Percentiles rank a stretch among this genome's conserved stretches.
Evolutionary conservation across 2,888 invertebrate species (phyloP).

Genomic region (Eristalinus aeneus): DNA sequence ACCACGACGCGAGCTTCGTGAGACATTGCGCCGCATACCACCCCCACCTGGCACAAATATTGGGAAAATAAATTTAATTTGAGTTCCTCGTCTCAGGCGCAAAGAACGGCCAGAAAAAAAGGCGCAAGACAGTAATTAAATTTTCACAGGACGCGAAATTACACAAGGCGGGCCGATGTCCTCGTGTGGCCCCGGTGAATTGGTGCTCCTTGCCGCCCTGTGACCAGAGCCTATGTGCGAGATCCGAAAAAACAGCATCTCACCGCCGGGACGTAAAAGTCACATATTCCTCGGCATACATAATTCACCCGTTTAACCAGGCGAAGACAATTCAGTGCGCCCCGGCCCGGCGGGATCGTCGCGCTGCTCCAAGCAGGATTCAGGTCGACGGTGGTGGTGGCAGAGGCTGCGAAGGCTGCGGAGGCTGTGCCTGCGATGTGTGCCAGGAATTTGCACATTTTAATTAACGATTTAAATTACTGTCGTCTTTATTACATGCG

Average conservation of each 20-base stretch:
- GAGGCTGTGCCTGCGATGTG: slow-evolving; percentile 38
- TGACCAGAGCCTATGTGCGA: slow-evolving; percentile 37
- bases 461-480: slow-evolving; percentile 73
- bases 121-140: slow-evolving; percentile 66
- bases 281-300: slow-evolving; percentile 60
- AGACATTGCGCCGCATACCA: slow-evolving; percentile 15
- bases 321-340: slow-evolving; percentile 68
- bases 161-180: slow-evolving; percentile 30
- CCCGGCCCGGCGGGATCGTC: neutral
- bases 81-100: slow-evolving; percentile 46
- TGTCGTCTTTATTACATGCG: slow-evolving; percentile 68
- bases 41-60: slow-evolving; percentile 41
- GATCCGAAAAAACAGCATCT: neutral
- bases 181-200: slow-evolving; percentile 38
- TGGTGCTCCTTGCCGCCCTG: neutral
- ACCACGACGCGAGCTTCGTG: slow-evolving; percentile 10
- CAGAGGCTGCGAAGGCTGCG: slow-evolving; percentile 2
- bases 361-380: neutral
- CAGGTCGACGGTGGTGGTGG: neutral
- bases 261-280: slow-evolving; percentile 51
- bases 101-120: neutral
- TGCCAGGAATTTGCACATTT: slow-evolving; percentile 70
- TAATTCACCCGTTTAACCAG: slow-evolving; percentile 72
- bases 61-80: slow-evolving; percentile 67
- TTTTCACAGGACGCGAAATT: slow-evolving; percentile 64